These are phyloP conservation scores for Paralichthys olivaceus DNA, from an alignment of 2,113 vertebrate species.

Conservation along the genomic window DNA sequence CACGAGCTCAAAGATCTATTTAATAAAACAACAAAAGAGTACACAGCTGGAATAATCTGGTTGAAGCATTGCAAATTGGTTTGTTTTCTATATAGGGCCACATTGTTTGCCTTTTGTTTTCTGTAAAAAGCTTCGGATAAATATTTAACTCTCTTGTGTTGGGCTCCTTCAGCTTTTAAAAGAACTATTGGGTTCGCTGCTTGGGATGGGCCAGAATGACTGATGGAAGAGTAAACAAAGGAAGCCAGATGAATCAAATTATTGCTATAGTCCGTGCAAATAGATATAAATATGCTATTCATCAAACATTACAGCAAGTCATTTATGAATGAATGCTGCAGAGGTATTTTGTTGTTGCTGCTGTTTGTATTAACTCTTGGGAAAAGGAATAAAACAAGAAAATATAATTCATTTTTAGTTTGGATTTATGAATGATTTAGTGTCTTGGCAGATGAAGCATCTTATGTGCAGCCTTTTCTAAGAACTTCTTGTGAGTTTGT, in stretches of 20 bases:
- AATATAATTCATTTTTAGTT: slow-evolving; percentile 28
- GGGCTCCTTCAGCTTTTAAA: not conserved
- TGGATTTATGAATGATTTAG: slow-evolving; percentile 47
- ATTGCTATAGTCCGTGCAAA: slow-evolving; percentile 27
- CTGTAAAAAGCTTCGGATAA: slow-evolving; percentile 20
- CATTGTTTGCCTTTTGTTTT: slow-evolving; percentile 31
- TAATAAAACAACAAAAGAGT: slow-evolving; percentile 1
- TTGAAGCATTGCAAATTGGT: not conserved
- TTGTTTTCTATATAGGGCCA: slow-evolving; percentile 1
- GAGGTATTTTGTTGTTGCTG: slow-evolving; percentile 28
- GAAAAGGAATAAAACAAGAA: not conserved
- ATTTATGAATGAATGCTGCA: slow-evolving; percentile 27
- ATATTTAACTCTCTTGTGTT: not conserved
- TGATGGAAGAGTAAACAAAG: slow-evolving; percentile 24
- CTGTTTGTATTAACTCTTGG: slow-evolving; percentile 25
- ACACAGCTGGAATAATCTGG: not conserved
- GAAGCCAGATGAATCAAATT: not conserved
- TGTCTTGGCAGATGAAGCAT: slow-evolving; percentile 19
- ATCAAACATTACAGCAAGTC: slow-evolving; percentile 30
- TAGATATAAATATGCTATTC: slow-evolving; percentile 22
- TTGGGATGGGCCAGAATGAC: not conserved
- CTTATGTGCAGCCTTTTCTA: not conserved
- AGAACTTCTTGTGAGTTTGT: slow-evolving; percentile 3
- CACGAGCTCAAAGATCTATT: not conserved
- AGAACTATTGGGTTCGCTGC: not conserved